phyloP scores from a whole-genome alignment of 2,797 vertebrate species.

The Rhyacichthys aspro region DNA sequence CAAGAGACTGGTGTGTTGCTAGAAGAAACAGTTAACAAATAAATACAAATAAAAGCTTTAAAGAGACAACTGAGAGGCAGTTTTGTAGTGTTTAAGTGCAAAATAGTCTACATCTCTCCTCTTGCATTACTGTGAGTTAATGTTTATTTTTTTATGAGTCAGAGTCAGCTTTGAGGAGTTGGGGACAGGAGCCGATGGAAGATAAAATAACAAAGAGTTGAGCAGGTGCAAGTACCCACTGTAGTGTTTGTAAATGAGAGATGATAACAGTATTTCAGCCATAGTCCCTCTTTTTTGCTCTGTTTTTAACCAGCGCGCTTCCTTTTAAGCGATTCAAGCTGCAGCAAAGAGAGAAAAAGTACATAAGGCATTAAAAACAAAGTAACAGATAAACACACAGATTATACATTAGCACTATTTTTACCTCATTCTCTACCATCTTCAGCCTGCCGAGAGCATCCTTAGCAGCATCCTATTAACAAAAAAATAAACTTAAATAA shows the following conservation, averaged over 20 bases:
- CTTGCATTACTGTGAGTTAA: slow-evolving; percentile 5
- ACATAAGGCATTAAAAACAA: not conserved
- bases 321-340: slow-evolving; percentile 79
- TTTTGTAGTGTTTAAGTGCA: slow-evolving; percentile 52
- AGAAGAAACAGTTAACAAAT: slow-evolving; percentile 19
- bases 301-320: slow-evolving; percentile 67
- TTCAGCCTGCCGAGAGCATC: slow-evolving; percentile 87
- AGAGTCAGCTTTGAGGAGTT: not conserved
- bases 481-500: not conserved
- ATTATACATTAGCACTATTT: not conserved
- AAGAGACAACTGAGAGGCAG: slow-evolving; percentile 6
- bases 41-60: slow-evolving; percentile 7
- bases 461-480: slow-evolving; percentile 87
- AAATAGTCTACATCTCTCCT: slow-evolving; percentile 26
- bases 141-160: slow-evolving; percentile 4
- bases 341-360: slow-evolving; percentile 20
- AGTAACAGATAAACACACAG: not conserved
- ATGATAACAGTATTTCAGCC: slow-evolving; percentile 59
- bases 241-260: slow-evolving; percentile 39
- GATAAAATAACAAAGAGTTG: slow-evolving; percentile 2
- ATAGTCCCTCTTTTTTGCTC: slow-evolving; percentile 17
- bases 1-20: slow-evolving; percentile 17
- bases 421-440: slow-evolving; percentile 88
- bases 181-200: not conserved
- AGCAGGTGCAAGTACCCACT: slow-evolving; percentile 30